These are phyloP conservation scores for Mastacembelus armatus DNA, from an alignment of 2,797 vertebrate genomes.

Conservation along the genomic window DNA sequence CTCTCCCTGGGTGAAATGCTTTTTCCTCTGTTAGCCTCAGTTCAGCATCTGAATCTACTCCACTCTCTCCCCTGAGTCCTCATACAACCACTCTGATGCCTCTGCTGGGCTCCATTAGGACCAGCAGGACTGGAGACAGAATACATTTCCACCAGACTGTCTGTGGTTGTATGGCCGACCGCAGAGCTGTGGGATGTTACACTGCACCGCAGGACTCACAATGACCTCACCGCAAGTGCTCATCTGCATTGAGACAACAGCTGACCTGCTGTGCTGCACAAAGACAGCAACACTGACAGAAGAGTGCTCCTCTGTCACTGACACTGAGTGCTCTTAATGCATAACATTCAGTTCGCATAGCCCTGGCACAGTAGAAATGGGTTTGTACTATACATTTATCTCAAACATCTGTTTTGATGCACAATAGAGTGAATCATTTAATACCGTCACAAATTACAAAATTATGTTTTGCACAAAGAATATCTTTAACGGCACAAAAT, in stretches of 20 bases:
- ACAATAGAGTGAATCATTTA: slow-evolving; percentile 30
- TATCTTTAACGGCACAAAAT: too few relatives aligned
- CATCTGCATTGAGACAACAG: slow-evolving; percentile 43
- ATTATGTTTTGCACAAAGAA: too few relatives aligned
- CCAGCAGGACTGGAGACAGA: slow-evolving; percentile 59
- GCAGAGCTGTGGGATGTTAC: slow-evolving; percentile 59
- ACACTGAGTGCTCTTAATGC: slow-evolving; percentile 48
- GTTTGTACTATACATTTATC: slow-evolving; percentile 21
- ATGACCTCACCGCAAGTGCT: slow-evolving; percentile 63
- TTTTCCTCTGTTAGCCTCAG: slow-evolving; percentile 38
- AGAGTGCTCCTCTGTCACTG: slow-evolving; percentile 43
- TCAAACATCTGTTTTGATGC: slow-evolving; percentile 14
- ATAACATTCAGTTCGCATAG: slow-evolving; percentile 38
- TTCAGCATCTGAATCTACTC: slow-evolving; percentile 66
- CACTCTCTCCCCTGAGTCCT: slow-evolving; percentile 57
- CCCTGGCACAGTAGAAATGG: slow-evolving; percentile 19
- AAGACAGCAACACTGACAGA: slow-evolving; percentile 30
- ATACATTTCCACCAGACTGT: slow-evolving; percentile 58
- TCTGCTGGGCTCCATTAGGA: slow-evolving; percentile 63
- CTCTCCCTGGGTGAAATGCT: slow-evolving; percentile 32
- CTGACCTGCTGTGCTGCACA: slow-evolving; percentile 40
- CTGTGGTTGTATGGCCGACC: slow-evolving; percentile 62
- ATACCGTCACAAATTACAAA: not conserved
- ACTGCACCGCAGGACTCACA: slow-evolving; percentile 56
- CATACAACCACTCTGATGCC: slow-evolving; percentile 55